Base-by-base conservation (phyloP, 2,888 invertebrate genomes). In the Leucoptera coffeella region DNA sequence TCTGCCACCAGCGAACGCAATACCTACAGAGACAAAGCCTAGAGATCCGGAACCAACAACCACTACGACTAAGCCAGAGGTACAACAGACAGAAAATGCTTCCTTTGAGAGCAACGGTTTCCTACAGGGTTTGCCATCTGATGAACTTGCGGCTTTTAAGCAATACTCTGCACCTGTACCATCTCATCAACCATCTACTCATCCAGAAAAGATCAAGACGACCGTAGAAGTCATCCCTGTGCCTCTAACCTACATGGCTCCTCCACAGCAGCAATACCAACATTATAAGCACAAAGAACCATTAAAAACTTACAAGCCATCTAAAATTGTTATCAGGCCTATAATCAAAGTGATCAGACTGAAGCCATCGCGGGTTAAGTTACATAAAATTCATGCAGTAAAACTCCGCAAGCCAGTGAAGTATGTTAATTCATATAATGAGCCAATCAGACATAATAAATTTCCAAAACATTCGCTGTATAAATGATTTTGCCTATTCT, bases 191-290 rank as follows among this genome's bases (percentile, higher is more conserved):
- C n/a, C n/a, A n/a, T n/a, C n/a, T n/a, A n/a, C 39, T 11, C 37
- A 41, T 25, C 29, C 30, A 20, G 30, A 58, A 13, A 67, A 65
- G 28, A 32, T 60, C 12, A 64, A 47, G 35, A 67, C 69, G 3
- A 43, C 49, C 12, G 61, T 69, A 2, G 67, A 69, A 40, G 43
- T 69, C 1, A 60, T 61, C 9, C 57, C 56, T 4, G 62, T 64
- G 6, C 67, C 69, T 2, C 37, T 69, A 8, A 50, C 52, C 4
- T 69, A 67, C 29, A 65, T 69, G 8, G 54, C 59, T 10, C 69
- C 65, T 8, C 67, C 65, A 2, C 55, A 61, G 2, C 28, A 51
- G 4, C 12, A 13, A 12, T 14, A 13, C 9, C 22, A 19, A 14
- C n/a, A n/a, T n/a, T n/a, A n/a, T n/a, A n/a, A n/a, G n/a, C n/a